Evolutionary conservation across 2,888 invertebrate species (phyloP), one percentile per base, ranked within the genome.

Genomic region (Zaprionus lineosus): DNA sequence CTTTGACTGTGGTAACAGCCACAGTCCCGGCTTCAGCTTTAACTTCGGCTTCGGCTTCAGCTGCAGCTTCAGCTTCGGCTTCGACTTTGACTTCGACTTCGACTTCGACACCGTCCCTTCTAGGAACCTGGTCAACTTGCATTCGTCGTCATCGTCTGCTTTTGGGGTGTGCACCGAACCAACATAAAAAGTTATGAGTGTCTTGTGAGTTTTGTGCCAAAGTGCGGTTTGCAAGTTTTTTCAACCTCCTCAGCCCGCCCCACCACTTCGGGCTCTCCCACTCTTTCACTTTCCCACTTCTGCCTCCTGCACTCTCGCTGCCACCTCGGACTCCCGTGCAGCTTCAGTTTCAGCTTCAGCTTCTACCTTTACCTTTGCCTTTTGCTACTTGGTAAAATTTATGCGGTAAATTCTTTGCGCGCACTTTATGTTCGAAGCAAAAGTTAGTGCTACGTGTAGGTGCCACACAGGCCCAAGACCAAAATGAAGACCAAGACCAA

Each of bases 131-230:
- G 74, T 55, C 69, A 67, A 46, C 66, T 51, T 50, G 52, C 36
- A 37, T 9, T 50, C 60, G 18, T 52, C 41, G 43, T 41, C 41
- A 56, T 46, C 51, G 16, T 41, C 55, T 21, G 39, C 43, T 43
- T 52, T 70, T 29, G 79, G 78, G 57, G 68, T 83, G 79, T 83
- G 83, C 83, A 84, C 50, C 74, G 81, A 74, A 75, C 53, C 86
- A 76, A 63, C 86, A 81, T 82, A 82, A 82, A 82, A 82, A 82
- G 81, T 82, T 85, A 82, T 82, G 81, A 82, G 81, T 82, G 81
- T 85, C 81, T 82, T 85, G 81, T 83, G 81, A 81, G 84, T 85
- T 82, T 84, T 85, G 84, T 84, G 84, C 74, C 86, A 83, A 85
- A 85, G 84, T 79, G 79, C 82, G 79, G 79, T 69, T 81, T 69